These are phyloP conservation scores for Chlorodrepanis virens DNA, from an alignment of 2,113 vertebrate genomes.

Conservation along the genomic window DNA sequence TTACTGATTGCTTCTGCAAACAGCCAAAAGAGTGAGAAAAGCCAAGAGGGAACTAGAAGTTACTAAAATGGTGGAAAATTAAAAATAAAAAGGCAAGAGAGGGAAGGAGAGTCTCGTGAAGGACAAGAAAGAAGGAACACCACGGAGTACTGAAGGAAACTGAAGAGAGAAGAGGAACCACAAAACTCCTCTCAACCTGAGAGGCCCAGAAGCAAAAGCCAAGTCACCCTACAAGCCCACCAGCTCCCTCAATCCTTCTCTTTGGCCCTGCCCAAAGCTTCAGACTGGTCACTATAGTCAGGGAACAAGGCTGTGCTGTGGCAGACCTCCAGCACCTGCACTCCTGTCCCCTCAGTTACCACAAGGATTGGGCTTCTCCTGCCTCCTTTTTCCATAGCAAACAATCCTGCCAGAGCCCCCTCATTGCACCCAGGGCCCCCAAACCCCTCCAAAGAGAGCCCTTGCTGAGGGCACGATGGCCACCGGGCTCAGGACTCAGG, in stretches of 20 bases:
- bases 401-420: not conserved
- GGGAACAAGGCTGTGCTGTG: fast-evolving
- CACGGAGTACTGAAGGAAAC: fast-evolving
- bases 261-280: not conserved
- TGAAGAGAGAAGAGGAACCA: not conserved
- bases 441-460: not conserved
- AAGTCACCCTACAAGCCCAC: fast-evolving
- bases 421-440: fast-evolving
- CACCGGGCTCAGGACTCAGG: fast-evolving
- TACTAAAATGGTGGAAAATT: not conserved
- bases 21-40: not conserved
- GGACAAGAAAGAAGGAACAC: fast-evolving
- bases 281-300: fast-evolving
- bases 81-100: not conserved
- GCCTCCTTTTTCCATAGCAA: not conserved
- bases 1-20: not conserved
- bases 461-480: fast-evolving
- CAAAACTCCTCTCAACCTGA: not conserved
- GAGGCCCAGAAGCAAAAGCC: not conserved
- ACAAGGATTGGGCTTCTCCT: not conserved
- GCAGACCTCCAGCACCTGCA: not conserved
- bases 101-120: not conserved
- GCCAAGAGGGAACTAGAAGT: not conserved
- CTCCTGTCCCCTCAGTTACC: not conserved
- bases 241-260: fast-evolving